Evolutionary conservation across 1,140 invertebrate genomes (phyloP), one percentile per base, ranked within the genome.

Genomic region (Eueides isabella): DNA sequence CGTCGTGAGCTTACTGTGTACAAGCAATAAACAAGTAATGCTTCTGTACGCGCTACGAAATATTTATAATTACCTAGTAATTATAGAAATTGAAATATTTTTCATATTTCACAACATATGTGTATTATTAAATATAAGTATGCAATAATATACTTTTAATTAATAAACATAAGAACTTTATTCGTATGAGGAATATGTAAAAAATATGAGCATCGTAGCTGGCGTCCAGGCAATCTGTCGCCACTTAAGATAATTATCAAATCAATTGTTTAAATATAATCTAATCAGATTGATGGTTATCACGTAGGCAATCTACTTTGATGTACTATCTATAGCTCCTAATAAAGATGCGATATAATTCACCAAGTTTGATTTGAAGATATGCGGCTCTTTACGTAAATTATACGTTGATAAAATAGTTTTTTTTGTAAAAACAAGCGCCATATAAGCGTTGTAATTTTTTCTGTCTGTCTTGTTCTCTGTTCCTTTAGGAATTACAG

Each of bases 261-360:
- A 38, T 71, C 55, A 35, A 72, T 72, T 65, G 70, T 66, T 72
- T 63, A 23, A 55, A 30, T 44, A 62, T 67, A 29, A 67, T 67
- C 64, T 67, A 5, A 72, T 72, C 64, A 61, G 64, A 72, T 72
- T 28, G 71, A 72, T 72, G 11, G 14, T n/a, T 38, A 72, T 72
- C 64, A 61, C 14, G 71, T 16, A 67, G 44, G 71, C 33, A 72
- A 72, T 72, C 64, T 33, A 30, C 64, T 72, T 72, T 72, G 71
- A 72, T 72, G 64, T 72, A 30, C n/a, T 72, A 72, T 72, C 71
- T 72, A 72, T 72, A 67, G 64, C 48, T 31, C 19, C 44, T 72
- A 67, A 67, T 72, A 67, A 61, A 69, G 67, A 61, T 67, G 30
- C 38, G 44, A 72, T 67, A 72, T 30, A 35, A 23, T 44, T 9